Evolutionary conservation across 2,797 vertebrate genomes (phyloP), one percentile per base, ranked within the genome.

Genomic region (Lagodon rhomboides): DNA sequence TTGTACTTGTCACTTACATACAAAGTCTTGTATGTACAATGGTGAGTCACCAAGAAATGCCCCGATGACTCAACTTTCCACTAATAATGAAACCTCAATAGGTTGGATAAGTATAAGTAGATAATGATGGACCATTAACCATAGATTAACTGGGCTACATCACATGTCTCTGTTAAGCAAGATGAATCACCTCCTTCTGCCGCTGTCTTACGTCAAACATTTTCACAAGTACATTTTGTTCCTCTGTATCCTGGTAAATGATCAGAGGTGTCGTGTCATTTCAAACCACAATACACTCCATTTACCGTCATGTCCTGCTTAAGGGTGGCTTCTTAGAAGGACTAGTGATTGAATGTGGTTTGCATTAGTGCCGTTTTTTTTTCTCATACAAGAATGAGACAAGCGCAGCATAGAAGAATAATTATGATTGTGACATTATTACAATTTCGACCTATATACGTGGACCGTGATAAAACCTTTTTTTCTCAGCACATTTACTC

Each of bases 121-220:
- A 66, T 81, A 78, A 85, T 75, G 66, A 61, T 64, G 38, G 30
- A 53, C 62, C 44, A 80, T 81, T 81, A 78, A 62, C 54, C 30
- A n/a, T 38, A 73, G 60, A 78, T 84, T 76, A 81, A 41, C 50
- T 30, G 55, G 47, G 30, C 54, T 61, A 16, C 34, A 77, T 77
- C 76, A 63, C 53, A 66, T 34, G 15, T 77, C 79, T 56, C 46
- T 59, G 61, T 79, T 76, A 62, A 73, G 51, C 27, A 66, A 54
- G 38, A 75, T 84, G 68, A 84, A 77, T 90, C 77, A 75, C 50
- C 51, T 54, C 18, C 46, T 67, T 17, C 25, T 77, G 23, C 30
- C 3, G 25, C 70, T 51, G 62, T 80, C 1, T 6, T 38, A 34
- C 22, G 22, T 76, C 68, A 64, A 61, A 84, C 50, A 56, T 64